phyloP scores from a whole-genome alignment of 2,113 vertebrate species.

The Gorsachius goisagi region DNA sequence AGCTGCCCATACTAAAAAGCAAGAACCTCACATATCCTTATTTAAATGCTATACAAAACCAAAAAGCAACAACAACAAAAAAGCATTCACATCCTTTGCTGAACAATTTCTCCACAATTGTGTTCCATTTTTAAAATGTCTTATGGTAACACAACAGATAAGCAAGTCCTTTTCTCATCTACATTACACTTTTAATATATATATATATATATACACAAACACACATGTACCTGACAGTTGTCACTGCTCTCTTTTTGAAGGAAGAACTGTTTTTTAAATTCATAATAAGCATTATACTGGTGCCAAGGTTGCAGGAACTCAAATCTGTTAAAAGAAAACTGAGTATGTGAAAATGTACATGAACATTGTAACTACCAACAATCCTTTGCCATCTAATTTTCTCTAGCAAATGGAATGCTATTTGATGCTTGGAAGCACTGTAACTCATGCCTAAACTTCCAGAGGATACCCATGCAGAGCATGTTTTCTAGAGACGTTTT shows the following conservation, averaged over 20 bases:
- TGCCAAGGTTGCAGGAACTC: slow-evolving; percentile 96
- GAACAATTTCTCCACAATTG: background rate
- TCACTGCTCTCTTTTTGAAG: slow-evolving; percentile 88
- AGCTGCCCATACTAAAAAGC: background rate
- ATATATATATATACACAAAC: background rate
- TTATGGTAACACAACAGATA: background rate
- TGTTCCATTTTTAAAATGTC: background rate
- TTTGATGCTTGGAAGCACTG: background rate
- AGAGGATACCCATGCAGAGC: background rate
- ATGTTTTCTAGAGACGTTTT: background rate
- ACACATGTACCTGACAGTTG: slow-evolving; percentile 59
- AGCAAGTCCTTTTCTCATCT: background rate
- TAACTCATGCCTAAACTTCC: background rate
- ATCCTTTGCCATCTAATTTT: background rate
- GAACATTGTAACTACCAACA: background rate
- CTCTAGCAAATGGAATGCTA: background rate
- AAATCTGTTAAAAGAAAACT: slow-evolving; percentile 77
- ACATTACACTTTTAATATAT: background rate
- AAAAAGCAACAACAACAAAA: background rate
- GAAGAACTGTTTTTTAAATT: slow-evolving; percentile 98
- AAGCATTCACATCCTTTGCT: background rate
- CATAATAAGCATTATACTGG: slow-evolving; percentile 96
- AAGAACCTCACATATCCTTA: background rate
- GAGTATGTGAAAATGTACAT: background rate
- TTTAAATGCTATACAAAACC: background rate